Conservation (phyloP, 2,797 vertebrate genomes). For the Eulemur rubriventer region DNA sequence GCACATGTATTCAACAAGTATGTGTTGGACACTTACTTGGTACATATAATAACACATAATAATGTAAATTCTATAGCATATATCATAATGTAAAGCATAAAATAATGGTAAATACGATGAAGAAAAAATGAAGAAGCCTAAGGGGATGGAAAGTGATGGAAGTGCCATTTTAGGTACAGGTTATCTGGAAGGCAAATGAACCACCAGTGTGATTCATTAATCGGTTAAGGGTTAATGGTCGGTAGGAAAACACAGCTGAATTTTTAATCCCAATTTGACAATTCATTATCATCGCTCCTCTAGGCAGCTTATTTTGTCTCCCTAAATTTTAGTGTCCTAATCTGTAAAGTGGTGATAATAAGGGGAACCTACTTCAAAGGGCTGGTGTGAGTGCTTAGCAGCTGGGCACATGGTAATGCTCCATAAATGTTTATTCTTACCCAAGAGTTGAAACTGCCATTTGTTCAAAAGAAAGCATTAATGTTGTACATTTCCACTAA, state of each 20-base stretch:
- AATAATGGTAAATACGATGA: background rate
- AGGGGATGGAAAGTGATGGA: background rate
- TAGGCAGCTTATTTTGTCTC: background rate
- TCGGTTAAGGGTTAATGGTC: background rate
- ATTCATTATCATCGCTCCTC: background rate
- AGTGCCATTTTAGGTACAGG: background rate
- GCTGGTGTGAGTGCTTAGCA: background rate
- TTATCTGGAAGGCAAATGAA: background rate
- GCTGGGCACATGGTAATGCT: fast-evolving
- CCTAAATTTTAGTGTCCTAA: background rate
- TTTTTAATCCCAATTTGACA: background rate
- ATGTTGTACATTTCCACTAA: background rate
- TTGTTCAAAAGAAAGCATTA: background rate
- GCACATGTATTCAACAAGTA: background rate
- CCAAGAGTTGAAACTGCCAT: background rate
- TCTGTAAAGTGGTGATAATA: background rate
- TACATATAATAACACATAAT: background rate
- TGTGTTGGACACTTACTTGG: background rate
- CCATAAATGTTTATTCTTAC: background rate
- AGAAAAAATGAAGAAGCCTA: background rate
- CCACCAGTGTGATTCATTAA: background rate
- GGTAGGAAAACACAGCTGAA: background rate
- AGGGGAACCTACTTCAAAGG: background rate
- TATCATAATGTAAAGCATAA: background rate
- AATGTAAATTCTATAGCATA: background rate